These are phyloP conservation scores for Diabrotica undecimpunctata DNA, from an alignment of 1,140 invertebrate species.

Conservation along the genomic window DNA sequence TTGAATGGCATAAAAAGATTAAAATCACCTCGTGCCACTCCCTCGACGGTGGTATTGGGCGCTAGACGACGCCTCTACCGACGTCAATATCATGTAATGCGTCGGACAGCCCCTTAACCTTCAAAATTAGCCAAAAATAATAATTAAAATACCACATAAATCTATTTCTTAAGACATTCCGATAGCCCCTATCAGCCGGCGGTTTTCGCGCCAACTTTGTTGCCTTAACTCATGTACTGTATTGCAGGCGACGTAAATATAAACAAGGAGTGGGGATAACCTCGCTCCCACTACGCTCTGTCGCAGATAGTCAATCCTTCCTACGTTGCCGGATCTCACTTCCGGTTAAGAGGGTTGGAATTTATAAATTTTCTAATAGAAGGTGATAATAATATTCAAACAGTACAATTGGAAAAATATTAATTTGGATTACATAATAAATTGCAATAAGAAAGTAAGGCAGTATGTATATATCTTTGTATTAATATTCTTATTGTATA, in stretches of 20 bases:
- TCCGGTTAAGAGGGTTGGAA: too few species aligned
- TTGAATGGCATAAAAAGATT: constrained; percentile 50
- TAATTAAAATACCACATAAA: constrained; percentile 31
- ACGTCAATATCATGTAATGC: constrained; percentile 43
- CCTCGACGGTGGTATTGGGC: constrained; percentile 44
- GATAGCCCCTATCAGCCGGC: background rate
- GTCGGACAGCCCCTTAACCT: constrained; percentile 37
- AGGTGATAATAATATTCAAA: too few species aligned
- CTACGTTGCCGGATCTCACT: background rate
- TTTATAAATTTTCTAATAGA: too few species aligned
- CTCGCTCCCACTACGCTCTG: constrained; percentile 10
- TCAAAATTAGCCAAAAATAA: constrained; percentile 35
- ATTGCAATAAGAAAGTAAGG: too few species aligned
- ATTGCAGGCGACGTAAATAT: constrained; percentile 42
- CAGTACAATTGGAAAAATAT: too few species aligned
- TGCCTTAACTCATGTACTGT: constrained; percentile 23
- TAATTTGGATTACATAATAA: too few species aligned
- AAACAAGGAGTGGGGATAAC: constrained; percentile 41
- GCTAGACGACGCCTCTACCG: constrained; percentile 43
- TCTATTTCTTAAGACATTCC: constrained; percentile 15
- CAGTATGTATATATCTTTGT: too few species aligned
- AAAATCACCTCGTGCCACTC: constrained; percentile 47
- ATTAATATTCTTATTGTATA: too few species aligned
- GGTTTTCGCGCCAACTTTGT: constrained; percentile 13
- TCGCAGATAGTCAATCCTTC: background rate